Evolutionary conservation across 2,888 invertebrate genomes (phyloP).

Genomic region (Invenusta paracnida): DNA sequence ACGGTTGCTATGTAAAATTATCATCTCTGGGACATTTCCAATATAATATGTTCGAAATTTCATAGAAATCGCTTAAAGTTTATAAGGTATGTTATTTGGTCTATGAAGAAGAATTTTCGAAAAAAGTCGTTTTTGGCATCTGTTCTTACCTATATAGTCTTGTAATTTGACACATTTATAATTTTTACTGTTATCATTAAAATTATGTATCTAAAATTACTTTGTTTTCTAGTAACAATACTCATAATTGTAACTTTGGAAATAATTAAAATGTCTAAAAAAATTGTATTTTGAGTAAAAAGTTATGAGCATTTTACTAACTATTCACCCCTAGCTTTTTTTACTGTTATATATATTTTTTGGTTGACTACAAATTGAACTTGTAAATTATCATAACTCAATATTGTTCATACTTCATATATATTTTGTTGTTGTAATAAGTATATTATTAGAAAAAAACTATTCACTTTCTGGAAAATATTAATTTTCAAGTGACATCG

Average conservation of each 20-base stretch:
- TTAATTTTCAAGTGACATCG: too few relatives aligned
- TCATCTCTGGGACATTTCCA: too few relatives aligned
- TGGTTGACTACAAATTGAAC: constrained; percentile 16
- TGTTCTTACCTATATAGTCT: too few relatives aligned
- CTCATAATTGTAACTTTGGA: neutral
- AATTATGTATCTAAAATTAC: constrained; percentile 26
- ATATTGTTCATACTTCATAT: constrained; percentile 21
- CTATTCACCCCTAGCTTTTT: constrained; percentile 14
- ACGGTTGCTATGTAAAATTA: too few relatives aligned
- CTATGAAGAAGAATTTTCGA: too few relatives aligned
- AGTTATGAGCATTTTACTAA: neutral
- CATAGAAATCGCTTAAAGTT: too few relatives aligned
- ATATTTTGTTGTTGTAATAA: constrained; percentile 13
- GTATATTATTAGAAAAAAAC: neutral
- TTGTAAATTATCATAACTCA: constrained; percentile 21
- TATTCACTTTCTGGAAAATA: too few relatives aligned
- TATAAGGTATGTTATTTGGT: too few relatives aligned
- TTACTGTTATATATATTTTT: neutral
- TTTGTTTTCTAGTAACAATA: constrained; percentile 17
- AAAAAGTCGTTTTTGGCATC: too few relatives aligned
- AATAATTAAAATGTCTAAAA: neutral
- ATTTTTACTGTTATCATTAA: constrained; percentile 18
- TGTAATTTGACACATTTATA: constrained; percentile 4
- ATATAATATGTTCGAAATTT: too few relatives aligned
- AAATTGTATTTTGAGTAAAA: constrained; percentile 8